Conservation (phyloP, 2,888 invertebrate genomes). For the Crepidodera aurea region DNA sequence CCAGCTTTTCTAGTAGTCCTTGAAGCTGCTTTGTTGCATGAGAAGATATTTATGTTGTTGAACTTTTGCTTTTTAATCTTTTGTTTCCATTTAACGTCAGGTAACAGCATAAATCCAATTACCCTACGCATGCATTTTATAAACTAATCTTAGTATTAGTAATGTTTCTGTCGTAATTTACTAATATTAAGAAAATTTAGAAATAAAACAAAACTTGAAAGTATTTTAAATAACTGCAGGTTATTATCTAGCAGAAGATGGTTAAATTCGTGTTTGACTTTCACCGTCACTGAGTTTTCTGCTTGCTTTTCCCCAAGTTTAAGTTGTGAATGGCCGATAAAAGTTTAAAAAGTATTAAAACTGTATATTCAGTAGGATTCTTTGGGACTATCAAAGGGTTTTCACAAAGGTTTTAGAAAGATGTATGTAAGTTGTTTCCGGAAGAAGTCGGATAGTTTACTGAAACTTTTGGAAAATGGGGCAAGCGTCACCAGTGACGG, state of each 20-base stretch:
- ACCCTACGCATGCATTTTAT: no score
- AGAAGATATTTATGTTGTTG: no score
- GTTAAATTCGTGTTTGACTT: constrained; percentile 4
- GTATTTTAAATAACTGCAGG: no score
- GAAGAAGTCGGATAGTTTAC: constrained; percentile 30
- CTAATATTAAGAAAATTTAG: no score
- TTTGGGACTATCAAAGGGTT: constrained; percentile 35
- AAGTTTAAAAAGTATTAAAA: constrained; percentile 40
- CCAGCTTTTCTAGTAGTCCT: no score
- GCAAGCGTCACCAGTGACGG: constrained; percentile 5
- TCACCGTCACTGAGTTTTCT: constrained; percentile 21
- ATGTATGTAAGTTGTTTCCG: constrained; percentile 31
- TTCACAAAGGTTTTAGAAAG: constrained; percentile 33
- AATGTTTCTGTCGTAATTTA: no score
- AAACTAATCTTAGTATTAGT: no score
- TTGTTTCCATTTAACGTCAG: no score
- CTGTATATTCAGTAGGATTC: constrained; percentile 40
- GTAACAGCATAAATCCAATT: no score
- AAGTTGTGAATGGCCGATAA: constrained; percentile 37
- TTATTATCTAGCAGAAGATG: not conserved
- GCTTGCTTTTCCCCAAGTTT: constrained; percentile 32
- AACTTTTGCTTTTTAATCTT: no score
- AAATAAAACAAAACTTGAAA: no score
- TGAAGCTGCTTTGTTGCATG: no score
- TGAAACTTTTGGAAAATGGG: constrained; percentile 23